phyloP scores from a whole-genome alignment of 2,797 vertebrate species.

The Protosalanx chinensis region DNA sequence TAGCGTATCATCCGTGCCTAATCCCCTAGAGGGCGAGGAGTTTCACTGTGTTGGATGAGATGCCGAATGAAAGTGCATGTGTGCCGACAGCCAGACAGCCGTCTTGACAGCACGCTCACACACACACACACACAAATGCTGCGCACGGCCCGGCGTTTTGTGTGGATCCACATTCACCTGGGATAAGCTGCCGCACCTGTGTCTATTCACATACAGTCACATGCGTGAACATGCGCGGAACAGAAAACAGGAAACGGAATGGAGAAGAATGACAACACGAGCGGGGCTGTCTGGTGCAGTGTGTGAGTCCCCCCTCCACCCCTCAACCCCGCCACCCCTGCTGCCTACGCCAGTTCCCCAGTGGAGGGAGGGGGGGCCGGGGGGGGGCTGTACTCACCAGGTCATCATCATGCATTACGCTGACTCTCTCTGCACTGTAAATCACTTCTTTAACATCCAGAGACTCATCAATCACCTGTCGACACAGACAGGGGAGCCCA shows the following conservation, averaged over 20 bases:
- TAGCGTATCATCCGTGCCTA: background rate
- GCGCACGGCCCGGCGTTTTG: constrained; percentile 48
- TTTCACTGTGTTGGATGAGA: constrained; percentile 53
- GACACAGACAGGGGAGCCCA: constrained; percentile 79
- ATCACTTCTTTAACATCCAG: constrained; percentile 96
- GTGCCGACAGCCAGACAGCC: constrained; percentile 38
- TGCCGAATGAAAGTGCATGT: constrained; percentile 45
- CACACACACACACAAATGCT: constrained; percentile 63
- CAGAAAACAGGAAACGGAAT: constrained; percentile 30
- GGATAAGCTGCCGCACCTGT: constrained; percentile 37
- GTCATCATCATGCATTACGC: constrained; percentile 87
- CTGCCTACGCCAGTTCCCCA: constrained; percentile 48
- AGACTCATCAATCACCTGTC: constrained; percentile 95
- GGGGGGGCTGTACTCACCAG: constrained; percentile 81
- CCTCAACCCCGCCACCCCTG: constrained; percentile 34
- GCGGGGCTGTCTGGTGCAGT: background rate
- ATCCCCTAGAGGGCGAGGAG: background rate
- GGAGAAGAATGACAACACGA: background rate
- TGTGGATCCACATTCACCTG: constrained; percentile 49
- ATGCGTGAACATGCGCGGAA: constrained; percentile 67
- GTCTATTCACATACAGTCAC: constrained; percentile 63
- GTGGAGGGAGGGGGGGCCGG: constrained; percentile 24
- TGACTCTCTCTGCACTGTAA: constrained; percentile 88
- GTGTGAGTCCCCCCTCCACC: constrained; percentile 31
- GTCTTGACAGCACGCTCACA: constrained; percentile 35